Evolutionary conservation across 2,113 vertebrate species (phyloP).

Genomic region (Odocoileus virginianus): DNA sequence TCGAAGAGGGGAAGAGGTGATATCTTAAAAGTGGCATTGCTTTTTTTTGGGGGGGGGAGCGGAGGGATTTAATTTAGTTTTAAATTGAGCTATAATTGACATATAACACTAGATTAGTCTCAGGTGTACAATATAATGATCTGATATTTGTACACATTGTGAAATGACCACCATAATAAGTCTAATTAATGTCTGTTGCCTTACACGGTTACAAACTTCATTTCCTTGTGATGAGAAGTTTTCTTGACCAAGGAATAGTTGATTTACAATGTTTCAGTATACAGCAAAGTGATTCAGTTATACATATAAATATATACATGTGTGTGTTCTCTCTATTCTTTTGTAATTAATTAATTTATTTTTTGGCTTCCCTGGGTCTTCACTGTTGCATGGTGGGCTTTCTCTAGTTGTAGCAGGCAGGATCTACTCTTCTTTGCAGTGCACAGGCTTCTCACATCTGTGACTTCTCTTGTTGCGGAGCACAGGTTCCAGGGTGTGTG

Average conservation of each 20-base stretch:
- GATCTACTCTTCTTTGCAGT: not conserved
- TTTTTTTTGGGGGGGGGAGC: fast-evolving
- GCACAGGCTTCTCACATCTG: not conserved
- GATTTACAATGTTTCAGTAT: not conserved
- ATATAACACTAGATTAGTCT: not conserved
- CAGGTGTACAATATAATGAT: not conserved
- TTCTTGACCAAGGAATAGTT: not conserved
- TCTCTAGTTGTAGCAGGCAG: not conserved
- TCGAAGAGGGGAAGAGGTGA: not conserved
- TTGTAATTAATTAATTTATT: not conserved
- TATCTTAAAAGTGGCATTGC: constrained; percentile 15
- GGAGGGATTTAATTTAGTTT: not conserved
- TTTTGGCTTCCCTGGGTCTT: not conserved
- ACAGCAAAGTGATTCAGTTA: not conserved
- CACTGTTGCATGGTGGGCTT: not conserved
- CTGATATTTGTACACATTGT: not conserved
- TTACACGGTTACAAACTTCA: not conserved
- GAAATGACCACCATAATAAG: not conserved
- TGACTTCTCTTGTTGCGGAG: not conserved
- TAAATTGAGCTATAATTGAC: not conserved
- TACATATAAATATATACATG: not conserved
- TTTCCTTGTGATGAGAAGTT: not conserved
- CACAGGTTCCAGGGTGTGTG: not conserved
- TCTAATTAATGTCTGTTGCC: not conserved
- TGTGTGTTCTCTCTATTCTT: not conserved